Percentiles rank a stretch among this genome's conserved stretches.
These are phyloP conservation scores for Hylyphantes graminicola DNA, from an alignment of 1,140 invertebrate genomes.

Conservation along the genomic window DNA sequence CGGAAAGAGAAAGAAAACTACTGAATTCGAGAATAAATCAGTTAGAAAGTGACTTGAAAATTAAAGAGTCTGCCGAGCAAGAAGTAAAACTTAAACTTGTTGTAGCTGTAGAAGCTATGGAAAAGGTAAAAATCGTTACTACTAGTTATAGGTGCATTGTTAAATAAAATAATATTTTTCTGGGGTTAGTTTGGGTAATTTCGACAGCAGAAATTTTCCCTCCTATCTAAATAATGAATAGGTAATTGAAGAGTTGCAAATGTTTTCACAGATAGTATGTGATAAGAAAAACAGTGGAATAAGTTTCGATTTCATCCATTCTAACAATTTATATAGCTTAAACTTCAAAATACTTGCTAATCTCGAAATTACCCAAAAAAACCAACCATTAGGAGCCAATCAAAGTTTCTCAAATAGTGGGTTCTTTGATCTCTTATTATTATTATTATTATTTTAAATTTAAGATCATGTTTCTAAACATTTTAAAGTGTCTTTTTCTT, in stretches of 20 bases:
- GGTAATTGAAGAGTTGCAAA: neutral
- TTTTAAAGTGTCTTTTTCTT: neutral
- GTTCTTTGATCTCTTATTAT: neutral
- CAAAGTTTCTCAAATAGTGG: neutral
- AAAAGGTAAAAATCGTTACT: constrained; percentile 23
- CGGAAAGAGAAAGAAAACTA: constrained; percentile 39
- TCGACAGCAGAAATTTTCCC: neutral
- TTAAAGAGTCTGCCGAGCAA: constrained; percentile 30
- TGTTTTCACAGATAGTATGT: neutral
- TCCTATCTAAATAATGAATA: neutral
- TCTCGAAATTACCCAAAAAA: too few species aligned
- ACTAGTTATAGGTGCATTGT: neutral
- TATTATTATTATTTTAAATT: too few species aligned
- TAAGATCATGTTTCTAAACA: neutral
- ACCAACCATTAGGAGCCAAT: too few species aligned
- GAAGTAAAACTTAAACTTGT: constrained; percentile 40
- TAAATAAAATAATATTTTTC: neutral
- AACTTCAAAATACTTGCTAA: too few species aligned
- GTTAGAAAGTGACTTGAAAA: constrained; percentile 39
- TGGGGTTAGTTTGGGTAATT: neutral
- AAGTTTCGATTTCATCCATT: neutral
- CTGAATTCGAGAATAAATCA: constrained; percentile 42
- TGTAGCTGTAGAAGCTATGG: constrained; percentile 34
- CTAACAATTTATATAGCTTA: too few species aligned
- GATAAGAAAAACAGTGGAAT: neutral